Evolutionary conservation across 2,888 invertebrate genomes (phyloP).

Genomic region (Cryptocephalus moraei): DNA sequence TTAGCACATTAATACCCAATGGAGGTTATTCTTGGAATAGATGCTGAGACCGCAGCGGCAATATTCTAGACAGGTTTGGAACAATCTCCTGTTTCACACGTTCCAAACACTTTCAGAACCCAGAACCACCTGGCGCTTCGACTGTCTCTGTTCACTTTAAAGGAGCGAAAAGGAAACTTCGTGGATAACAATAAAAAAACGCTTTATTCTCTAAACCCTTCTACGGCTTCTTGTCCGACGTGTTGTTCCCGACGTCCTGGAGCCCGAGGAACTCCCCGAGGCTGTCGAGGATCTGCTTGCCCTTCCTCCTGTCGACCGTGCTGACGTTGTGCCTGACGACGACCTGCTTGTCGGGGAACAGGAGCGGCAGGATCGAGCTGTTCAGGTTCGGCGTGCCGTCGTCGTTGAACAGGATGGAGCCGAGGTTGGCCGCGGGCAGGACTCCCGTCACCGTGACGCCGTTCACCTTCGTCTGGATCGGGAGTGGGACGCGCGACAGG

Average conservation of each 20-base stretch:
- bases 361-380: constrained; percentile 12
- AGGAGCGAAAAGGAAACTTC: constrained; percentile 21
- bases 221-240: too few relatives aligned
- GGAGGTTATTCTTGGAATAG: too few relatives aligned
- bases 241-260: background rate
- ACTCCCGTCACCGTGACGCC: constrained; percentile 43
- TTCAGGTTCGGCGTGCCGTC: constrained; percentile 11
- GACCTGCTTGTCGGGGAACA: constrained; percentile 28
- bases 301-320: constrained; percentile 23
- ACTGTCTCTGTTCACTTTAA: constrained; percentile 26
- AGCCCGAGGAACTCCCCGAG: constrained; percentile 21
- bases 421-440: constrained; percentile 16
- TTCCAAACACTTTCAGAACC: too few relatives aligned
- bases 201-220: too few relatives aligned
- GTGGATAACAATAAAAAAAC: constrained; percentile 16
- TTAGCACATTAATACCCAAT: too few relatives aligned
- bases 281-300: constrained; percentile 22
- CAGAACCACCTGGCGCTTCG: constrained; percentile 43
- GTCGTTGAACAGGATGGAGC: constrained; percentile 9
- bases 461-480: constrained; percentile 44
- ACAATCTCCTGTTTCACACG: too few relatives aligned
- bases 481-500: constrained; percentile 43
- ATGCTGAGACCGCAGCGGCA: too few relatives aligned
- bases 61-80: too few relatives aligned
- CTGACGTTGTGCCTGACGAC: constrained; percentile 30